Conservation (phyloP, 1,140 invertebrate species). For the Hyles vespertilio region DNA sequence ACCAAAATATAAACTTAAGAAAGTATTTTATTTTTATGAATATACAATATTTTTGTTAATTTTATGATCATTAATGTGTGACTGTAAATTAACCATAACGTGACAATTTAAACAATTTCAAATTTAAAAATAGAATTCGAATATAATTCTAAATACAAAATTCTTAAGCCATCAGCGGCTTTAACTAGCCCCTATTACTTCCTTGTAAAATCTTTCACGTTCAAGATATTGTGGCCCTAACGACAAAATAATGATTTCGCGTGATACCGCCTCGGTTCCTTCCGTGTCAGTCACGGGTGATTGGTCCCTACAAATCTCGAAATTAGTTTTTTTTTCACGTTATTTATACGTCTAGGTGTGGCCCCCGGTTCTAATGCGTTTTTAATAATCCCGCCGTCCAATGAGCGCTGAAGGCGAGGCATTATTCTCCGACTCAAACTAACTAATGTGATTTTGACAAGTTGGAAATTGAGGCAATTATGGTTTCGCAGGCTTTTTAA, state of each 20-base stretch:
- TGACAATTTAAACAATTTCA: too few relatives aligned
- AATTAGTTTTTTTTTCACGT: slow-evolving; percentile 68
- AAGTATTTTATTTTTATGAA: too few relatives aligned
- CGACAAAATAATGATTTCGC: slow-evolving; percentile 73
- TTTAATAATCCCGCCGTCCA: slow-evolving; percentile 70
- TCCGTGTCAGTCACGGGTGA: slow-evolving; percentile 67
- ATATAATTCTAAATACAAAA: too few relatives aligned
- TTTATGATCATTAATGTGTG: too few relatives aligned
- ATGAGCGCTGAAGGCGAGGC: slow-evolving; percentile 55
- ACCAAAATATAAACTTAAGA: too few relatives aligned
- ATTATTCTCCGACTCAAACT: slow-evolving; percentile 50
- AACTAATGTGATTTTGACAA: slow-evolving; percentile 75
- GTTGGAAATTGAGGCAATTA: slow-evolving; percentile 70
- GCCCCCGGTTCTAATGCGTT: slow-evolving; percentile 62
- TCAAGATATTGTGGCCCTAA: slow-evolving; percentile 46
- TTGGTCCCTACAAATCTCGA: slow-evolving; percentile 61
- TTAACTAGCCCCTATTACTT: not conserved
- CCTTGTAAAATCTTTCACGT: slow-evolving; percentile 15
- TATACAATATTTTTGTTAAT: too few relatives aligned
- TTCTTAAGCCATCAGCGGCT: not conserved
- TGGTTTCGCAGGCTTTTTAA: slow-evolving; percentile 64
- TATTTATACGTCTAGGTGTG: slow-evolving; percentile 66
- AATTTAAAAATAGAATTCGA: too few relatives aligned
- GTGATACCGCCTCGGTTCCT: slow-evolving; percentile 55
- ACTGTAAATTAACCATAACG: too few relatives aligned